Base-by-base conservation (phyloP, 2,113 vertebrate genomes). In the Theristicus caerulescens region DNA sequence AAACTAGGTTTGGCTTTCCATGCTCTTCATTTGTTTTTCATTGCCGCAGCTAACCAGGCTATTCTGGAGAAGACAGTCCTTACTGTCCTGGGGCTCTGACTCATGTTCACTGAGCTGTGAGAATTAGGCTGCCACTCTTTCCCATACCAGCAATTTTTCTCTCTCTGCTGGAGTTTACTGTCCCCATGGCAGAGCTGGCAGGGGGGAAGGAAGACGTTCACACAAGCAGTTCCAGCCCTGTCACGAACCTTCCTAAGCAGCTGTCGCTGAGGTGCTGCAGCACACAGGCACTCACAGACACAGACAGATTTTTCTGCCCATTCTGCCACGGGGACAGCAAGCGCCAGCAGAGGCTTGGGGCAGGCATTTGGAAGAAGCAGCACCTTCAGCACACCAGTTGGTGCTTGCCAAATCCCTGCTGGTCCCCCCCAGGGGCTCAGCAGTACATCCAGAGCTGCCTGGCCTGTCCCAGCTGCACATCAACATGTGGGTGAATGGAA, bases 181-280 rank as follows among this genome's bases (percentile, higher is more conserved):
- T 34, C 36, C 40, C 54, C 32, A 20, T 7, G 31, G 46, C 44
- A 66, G 86, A 77, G 27, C 72, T 91, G 44, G 55, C 25, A 34
- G 51, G 2, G 16, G 16, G 42, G 24, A 71, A 74, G 10, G 36
- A 44, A 42, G 77, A 49, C 0, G 0, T 57, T 67, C 54, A 52
- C 76, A 26, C 0, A 9, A 62, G 46, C 55, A 65, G 3, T 65
- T 65, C 83, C 46, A 93, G 36, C 46, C 64, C 67, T 77, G 58
- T 24, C 62, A 65, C 3, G 1, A 77, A 7, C 20, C 24, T 57
- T 65, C 26, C 80, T 49, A 16, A 57, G 49, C 80, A 83, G 80
- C 46, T 81, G 0, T 32, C 1, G 1, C 32, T 66, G 64, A 70
- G 36, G 34, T 57, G 27, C 54, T 81, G 36, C 40, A 15, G 46